Evolutionary conservation across 2,888 invertebrate genomes (phyloP), one percentile per base, ranked within the genome.

Genomic region (Nomada ruficornis): DNA sequence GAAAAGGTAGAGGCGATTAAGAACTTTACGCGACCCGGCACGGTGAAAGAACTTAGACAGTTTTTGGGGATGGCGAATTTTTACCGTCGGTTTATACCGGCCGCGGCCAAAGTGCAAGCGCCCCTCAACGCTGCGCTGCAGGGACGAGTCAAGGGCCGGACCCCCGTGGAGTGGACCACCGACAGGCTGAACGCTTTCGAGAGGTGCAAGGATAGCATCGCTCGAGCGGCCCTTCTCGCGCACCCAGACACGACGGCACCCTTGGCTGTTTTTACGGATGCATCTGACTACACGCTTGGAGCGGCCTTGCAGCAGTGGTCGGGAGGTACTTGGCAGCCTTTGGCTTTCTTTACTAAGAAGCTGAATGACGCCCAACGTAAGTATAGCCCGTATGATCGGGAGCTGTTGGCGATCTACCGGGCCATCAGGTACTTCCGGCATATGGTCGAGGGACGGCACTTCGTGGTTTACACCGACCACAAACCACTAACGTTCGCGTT

Each of bases 381-480:
- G 11, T 67, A 54, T 20, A 54, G 54, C 18, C 52, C 67, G 29
- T 67, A 9, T 15, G 67, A 67, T 67, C 52, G 65, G 36, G 65
- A 54, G n/a, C 52, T 67, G 13, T n/a, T 67, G 13, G 65, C 65
- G 1, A 18, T 67, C 5, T 54, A 67, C 15, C n/a, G n/a, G 29
- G 65, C 54, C 9, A 15, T 52, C 36, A 54, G 54, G 11, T 29
- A 36, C 2, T 54, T 67, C 54, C 54, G 54, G 1, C 65, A 55
- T 55, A 55, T 67, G 55, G 15, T 67, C 7, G 54, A 67, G 42
- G 67, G 67, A 9, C 20, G 67, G n/a, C 7, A 3, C 0, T 67
- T 67, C 4, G 15, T 13, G 20, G 42, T 67, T 42, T 67, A 15
- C 67, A 67, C 67, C 11, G 67, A 67, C 23, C 54, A 55, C 9